phyloP scores from a whole-genome alignment of 2,797 vertebrate genomes.

The Eulemur coronatus region DNA sequence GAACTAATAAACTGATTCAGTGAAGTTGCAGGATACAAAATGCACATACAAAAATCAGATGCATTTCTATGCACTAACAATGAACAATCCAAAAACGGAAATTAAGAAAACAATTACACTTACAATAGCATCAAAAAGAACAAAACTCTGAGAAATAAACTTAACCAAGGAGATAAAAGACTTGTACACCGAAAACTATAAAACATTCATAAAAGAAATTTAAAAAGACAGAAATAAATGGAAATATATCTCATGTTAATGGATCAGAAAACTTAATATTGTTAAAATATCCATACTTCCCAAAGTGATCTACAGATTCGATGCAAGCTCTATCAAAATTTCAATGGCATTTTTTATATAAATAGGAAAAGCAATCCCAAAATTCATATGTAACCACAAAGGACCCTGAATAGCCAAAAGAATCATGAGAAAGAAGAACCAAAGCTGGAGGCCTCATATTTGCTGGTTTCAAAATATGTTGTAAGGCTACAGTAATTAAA shows the following conservation, averaged over 20 bases:
- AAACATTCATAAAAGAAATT: not conserved
- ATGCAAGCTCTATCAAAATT: not conserved
- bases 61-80: not conserved
- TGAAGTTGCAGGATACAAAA: not conserved
- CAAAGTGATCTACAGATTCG: not conserved
- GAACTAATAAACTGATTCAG: not conserved
- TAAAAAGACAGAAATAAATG: not conserved
- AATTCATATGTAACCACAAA: not conserved
- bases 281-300: not conserved
- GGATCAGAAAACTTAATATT: not conserved
- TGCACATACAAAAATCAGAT: not conserved
- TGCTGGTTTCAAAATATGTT: constrained; percentile 33
- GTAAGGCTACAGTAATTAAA: constrained; percentile 4
- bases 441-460: not conserved
- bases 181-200: not conserved
- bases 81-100: not conserved
- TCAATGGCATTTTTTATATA: not conserved
- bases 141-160: not conserved
- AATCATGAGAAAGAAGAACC: not conserved
- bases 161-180: not conserved
- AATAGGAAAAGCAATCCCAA: not conserved
- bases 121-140: not conserved
- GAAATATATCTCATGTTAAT: not conserved
- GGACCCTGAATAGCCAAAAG: not conserved
- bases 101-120: not conserved